Evolutionary conservation across 2,113 vertebrate genomes (phyloP).

Genomic region (Bettongia penicillata): DNA sequence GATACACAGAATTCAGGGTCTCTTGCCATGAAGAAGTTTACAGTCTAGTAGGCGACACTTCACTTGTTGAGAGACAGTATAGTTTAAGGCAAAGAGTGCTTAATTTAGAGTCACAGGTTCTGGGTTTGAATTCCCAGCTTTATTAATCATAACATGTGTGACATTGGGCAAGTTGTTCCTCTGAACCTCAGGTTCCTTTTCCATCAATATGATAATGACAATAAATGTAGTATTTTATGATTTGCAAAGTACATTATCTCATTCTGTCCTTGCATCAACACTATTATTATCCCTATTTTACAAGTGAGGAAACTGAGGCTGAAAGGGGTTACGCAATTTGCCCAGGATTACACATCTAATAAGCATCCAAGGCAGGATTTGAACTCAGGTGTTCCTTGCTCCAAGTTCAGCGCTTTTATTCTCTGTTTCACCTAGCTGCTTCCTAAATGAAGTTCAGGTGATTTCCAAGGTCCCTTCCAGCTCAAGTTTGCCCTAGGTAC

Average conservation of each 20-base stretch:
- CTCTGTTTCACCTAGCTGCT: not conserved
- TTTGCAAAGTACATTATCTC: not conserved
- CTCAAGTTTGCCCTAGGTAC: not conserved
- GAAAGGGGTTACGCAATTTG: not conserved
- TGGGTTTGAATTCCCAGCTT: not conserved
- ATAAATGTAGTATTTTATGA: not conserved
- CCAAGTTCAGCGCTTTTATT: not conserved
- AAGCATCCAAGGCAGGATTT: not conserved
- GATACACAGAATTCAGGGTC: not conserved
- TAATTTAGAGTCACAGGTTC: not conserved
- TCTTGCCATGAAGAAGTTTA: not conserved
- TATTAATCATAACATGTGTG: not conserved
- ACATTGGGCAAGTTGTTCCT: not conserved
- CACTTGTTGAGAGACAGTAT: not conserved
- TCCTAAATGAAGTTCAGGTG: not conserved
- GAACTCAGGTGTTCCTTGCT: constrained; percentile 20
- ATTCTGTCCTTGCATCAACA: not conserved
- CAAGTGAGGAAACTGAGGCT: not conserved
- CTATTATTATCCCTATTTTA: constrained; percentile 41
- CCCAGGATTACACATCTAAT: constrained; percentile 7
- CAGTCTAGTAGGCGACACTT: not conserved
- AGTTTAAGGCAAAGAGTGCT: not conserved
- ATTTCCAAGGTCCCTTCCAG: not conserved
- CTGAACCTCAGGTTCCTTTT: not conserved
- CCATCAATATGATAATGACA: not conserved